Conservation (phyloP, 2,113 vertebrate species). For the Chrysemys picta region DNA sequence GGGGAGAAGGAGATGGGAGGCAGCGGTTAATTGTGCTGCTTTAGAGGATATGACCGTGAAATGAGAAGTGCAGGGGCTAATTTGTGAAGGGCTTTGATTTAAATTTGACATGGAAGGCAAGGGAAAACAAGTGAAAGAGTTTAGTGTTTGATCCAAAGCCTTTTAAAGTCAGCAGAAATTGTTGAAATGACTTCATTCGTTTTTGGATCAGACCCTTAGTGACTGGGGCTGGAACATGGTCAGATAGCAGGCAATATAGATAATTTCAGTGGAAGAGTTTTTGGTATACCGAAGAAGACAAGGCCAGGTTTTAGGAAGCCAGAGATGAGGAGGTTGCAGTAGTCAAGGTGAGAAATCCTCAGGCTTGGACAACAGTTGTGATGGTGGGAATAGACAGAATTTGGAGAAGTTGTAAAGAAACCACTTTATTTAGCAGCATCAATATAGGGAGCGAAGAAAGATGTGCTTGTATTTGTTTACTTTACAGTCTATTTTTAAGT, state of each 20-base stretch:
- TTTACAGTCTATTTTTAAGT: not conserved
- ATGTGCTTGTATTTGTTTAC: not conserved
- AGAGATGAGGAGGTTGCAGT: not conserved
- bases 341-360: not conserved
- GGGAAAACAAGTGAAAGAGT: not conserved
- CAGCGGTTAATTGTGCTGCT: not conserved
- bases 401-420: not conserved
- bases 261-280: not conserved
- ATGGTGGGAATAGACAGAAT: not conserved
- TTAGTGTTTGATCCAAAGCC: not conserved
- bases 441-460: not conserved
- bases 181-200: not conserved
- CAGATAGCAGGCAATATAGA: not conserved
- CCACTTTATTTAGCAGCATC: not conserved
- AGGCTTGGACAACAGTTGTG: not conserved
- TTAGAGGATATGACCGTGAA: not conserved
- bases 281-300: not conserved
- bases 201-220: not conserved
- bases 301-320: not conserved
- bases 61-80: not conserved
- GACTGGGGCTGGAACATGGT: not conserved
- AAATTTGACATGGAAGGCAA: not conserved
- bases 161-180: not conserved
- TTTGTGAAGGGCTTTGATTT: not conserved
- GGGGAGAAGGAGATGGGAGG: not conserved